Percentiles rank a stretch among this genome's conserved stretches.
phyloP scores from a whole-genome alignment of 2,888 invertebrate species.

The Cremastinae sp. region DNA sequence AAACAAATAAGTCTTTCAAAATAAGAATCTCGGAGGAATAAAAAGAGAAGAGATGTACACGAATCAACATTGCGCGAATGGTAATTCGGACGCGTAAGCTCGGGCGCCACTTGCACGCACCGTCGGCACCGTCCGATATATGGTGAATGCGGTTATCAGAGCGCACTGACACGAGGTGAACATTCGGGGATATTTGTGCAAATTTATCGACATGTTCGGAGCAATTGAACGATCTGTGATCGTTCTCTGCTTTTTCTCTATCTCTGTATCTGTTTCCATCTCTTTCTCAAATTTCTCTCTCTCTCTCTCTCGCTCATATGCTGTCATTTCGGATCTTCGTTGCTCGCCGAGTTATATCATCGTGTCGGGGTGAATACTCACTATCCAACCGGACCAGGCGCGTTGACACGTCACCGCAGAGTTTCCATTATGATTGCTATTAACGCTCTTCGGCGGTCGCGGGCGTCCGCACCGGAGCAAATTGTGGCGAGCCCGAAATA shows the following conservation, averaged over 20 bases:
- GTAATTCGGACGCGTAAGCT: not conserved
- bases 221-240: constrained; percentile 21
- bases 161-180: constrained; percentile 18
- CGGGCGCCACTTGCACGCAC: constrained; percentile 17
- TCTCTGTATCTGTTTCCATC: constrained; percentile 7
- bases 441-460: constrained; percentile 52
- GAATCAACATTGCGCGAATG: too few species aligned
- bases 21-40: too few species aligned
- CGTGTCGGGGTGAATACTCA: constrained; percentile 36
- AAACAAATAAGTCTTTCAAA: too few species aligned
- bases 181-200: constrained; percentile 55
- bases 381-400: constrained; percentile 48
- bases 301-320: not conserved
- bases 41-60: too few species aligned
- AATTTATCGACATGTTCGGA: constrained; percentile 54
- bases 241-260: not conserved
- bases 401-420: constrained; percentile 56
- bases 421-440: constrained; percentile 60
- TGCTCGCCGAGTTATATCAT: constrained; percentile 12
- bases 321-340: not conserved
- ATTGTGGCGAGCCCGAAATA: constrained; percentile 47
- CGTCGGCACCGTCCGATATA: not conserved
- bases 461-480: constrained; percentile 42
- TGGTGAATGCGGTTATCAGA: constrained; percentile 3
- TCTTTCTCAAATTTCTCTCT: constrained; percentile 20